Percentiles rank a stretch among this genome's conserved stretches.
Conservation (phyloP, 2,888 invertebrate species). For the Amaurobius ferox region DNA sequence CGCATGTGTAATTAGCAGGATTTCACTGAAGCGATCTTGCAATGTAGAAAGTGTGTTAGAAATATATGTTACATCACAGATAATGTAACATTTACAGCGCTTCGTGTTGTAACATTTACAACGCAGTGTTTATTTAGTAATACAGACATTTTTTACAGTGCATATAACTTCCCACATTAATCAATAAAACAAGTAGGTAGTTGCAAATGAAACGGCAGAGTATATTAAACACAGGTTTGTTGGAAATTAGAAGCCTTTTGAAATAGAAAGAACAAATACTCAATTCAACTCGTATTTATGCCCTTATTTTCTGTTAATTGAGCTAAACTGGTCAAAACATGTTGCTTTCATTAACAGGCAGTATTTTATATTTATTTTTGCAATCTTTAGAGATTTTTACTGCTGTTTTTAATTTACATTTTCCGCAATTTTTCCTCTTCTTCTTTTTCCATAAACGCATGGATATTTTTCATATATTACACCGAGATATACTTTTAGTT, state of each 20-base stretch:
- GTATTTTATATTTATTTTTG: constrained; percentile 41
- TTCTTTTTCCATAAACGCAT: too few species aligned
- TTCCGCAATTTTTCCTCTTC: constrained; percentile 5
- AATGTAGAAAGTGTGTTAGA: too few species aligned
- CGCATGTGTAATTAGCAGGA: too few species aligned
- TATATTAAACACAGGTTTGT: not conserved
- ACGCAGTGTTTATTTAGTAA: too few species aligned
- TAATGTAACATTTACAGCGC: too few species aligned
- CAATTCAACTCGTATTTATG: constrained; percentile 19
- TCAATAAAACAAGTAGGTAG: not conserved
- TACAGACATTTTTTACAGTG: too few species aligned
- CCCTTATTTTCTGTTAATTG: constrained; percentile 53
- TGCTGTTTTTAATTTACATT: constrained; percentile 51
- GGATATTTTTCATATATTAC: constrained; percentile 46
- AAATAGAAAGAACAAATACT: not conserved
- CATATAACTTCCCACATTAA: not conserved
- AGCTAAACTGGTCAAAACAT: constrained; percentile 51
- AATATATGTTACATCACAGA: too few species aligned
- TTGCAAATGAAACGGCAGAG: not conserved
- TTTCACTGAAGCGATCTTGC: too few species aligned
- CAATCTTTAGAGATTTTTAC: constrained; percentile 36
- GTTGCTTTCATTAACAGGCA: constrained; percentile 51
- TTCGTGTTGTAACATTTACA: too few species aligned
- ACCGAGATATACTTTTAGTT: constrained; percentile 26
- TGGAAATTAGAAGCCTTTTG: not conserved